Base-by-base conservation (phyloP, 37 sponge, comb jelly and placozoan species). In the Chondrosia reniformis region DNA sequence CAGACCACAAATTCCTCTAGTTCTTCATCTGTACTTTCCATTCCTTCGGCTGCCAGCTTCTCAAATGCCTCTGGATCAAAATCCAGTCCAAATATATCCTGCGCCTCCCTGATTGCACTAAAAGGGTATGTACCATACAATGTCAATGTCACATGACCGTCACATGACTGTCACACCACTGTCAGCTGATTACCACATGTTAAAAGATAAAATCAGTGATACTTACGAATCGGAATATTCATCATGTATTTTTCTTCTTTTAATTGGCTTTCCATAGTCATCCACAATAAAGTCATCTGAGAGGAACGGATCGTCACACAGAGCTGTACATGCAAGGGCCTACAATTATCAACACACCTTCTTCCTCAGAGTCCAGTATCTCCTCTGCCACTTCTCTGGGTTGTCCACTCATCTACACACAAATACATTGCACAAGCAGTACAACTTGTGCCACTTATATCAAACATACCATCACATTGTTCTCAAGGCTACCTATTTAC, bases 41-140 rank as follows among this genome's bases (percentile, higher is more conserved):
- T 25, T 0, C 80, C 90, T 13, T 87, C 90, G 33, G 76, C 79
- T 30, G 65, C 81, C 41, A 87, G 45, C 12, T 75, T 79, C 21
- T 80, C 85, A 76, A 96, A 81, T 55, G 89, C 91, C 25, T 73
- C 66, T 6, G 81, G 84, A 66, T 93, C 94, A 89, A 97, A 93
- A 56, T 93, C 94, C 73, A 93, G 64, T 13, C 97, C 94, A 85
- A 97, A 97, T 41, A 97, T 84, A 13, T 93, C 92, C 45, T 93
- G 89, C 34, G 97, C 97, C 59, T 97, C 97, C 56, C 86, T 38
- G 77, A 97, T 75, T 10, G 88, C 86, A 31, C 97, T 97, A 46
- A 30, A 28, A 41, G 33, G n/a, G n/a, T n/a, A n/a, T n/a, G n/a
- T n/a, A n/a, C n/a, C 19, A 67, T 8, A 28, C 12, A 28, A 12